These are phyloP conservation scores for Leptobrachium leishanense DNA, from an alignment of 2,113 vertebrate genomes.

Conservation along the genomic window DNA sequence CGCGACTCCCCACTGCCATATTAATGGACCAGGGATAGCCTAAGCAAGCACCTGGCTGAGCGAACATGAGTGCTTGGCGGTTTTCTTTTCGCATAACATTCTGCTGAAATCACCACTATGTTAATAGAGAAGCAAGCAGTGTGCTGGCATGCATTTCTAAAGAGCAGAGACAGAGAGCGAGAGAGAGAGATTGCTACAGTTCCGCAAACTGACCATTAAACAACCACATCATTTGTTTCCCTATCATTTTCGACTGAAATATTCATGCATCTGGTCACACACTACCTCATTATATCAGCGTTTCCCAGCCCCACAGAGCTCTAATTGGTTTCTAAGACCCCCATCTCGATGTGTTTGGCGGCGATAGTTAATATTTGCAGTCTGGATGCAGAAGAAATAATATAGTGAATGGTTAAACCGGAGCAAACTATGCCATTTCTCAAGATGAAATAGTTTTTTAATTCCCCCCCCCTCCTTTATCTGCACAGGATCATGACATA, in stretches of 20 bases:
- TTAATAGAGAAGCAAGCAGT: slow-evolving; percentile 13
- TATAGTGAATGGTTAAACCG: not conserved
- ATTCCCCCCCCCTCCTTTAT: slow-evolving; percentile 30
- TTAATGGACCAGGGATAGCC: slow-evolving; percentile 24
- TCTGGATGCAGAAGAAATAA: not conserved
- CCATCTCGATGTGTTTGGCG: not conserved
- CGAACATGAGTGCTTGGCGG: slow-evolving; percentile 12
- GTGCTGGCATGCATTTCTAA: slow-evolving; percentile 21
- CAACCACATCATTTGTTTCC: slow-evolving; percentile 14
- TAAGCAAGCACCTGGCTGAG: slow-evolving; percentile 15
- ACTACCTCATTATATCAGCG: slow-evolving; percentile 20
- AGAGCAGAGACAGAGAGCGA: not conserved
- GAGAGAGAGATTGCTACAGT: not conserved
- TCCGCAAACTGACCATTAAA: slow-evolving; percentile 8
- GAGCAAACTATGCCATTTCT: not conserved
- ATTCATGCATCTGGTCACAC: slow-evolving; percentile 21
- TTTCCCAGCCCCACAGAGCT: not conserved
- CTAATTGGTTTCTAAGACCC: slow-evolving; percentile 35
- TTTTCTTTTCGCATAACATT: not conserved
- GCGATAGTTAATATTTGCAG: not conserved
- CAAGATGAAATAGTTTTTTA: not conserved
- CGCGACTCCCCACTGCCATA: slow-evolving; percentile 12
- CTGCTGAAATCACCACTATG: slow-evolving; percentile 25
- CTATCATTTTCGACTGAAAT: slow-evolving; percentile 16
- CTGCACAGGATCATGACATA: slow-evolving; percentile 43